Base-by-base conservation (phyloP, 2,888 invertebrate species). In the Chloroclystis v-ata region DNA sequence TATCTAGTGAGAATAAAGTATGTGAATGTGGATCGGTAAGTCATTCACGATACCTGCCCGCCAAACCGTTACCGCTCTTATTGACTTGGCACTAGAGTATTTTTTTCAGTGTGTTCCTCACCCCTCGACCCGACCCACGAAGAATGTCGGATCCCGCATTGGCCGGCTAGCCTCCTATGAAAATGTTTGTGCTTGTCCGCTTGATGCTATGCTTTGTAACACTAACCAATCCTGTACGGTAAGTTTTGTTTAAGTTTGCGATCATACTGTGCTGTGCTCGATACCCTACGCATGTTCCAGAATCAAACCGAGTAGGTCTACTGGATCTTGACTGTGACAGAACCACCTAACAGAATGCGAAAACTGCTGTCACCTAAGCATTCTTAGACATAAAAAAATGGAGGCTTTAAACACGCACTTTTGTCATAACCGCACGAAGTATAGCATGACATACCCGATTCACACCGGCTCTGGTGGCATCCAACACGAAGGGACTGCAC, bases 101-200 rank as follows among this genome's bases (percentile, higher is more conserved):
- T 82, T 86, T 84, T 89, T 88, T 85, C 88, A 88, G 88, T 88
- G 87, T 84, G 75, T 73, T 79, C 85, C 85, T 81, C 84, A 89
- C 89, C 89, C 89, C 89, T 86, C 89, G 89, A 90, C 89, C 89
- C 83, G 89, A 89, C 85, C 80, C 79, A 72, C 72, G 81, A 80
- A 80, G 80, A 80, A 63, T 74, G 75, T 78, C 79, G 78, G 76
- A 69, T 85, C 46, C 43, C 50, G 46, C 46, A 76, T 67, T 77
- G 74, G 78, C 82, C 84, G 86, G 86, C 86, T 86, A 87, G 82
- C 86, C 86, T 86, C 86, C 87, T 89, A 82, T 83, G 82, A 83
- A 87, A 80, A 76, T 87, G 82, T 85, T 83, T 84, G 74, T 57
- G 80, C 80, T 82, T 83, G 63, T 67, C 60, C 69, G 82, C 85